Evolutionary conservation across 2,797 vertebrate genomes (phyloP), one percentile per base, ranked within the genome.

Genomic region (Phoebastria nigripes): DNA sequence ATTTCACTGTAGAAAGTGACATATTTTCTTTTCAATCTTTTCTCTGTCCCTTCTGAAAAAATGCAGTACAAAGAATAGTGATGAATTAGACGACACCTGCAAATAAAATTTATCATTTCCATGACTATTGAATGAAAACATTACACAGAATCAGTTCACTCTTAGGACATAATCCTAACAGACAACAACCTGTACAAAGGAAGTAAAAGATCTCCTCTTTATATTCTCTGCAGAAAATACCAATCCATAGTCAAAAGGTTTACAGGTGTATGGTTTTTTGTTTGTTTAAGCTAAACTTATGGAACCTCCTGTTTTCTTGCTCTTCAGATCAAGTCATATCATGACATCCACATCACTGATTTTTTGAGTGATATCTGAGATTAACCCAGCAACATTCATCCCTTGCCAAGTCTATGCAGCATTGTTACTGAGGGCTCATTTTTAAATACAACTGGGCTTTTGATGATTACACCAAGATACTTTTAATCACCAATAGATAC

Each of bases 251-350:
- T 15, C 31, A 89, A 52, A 28, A 93, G 5, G 3, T 33, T 52
- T 26, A 70, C 7, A 51, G 12, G 7, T 41, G 1, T 28, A 55
- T 17, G 1, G 0, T 2, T 6, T 52, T 71, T 46, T 62, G 8
- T 58, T 82, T 62, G 15, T 35, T 66, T 35, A 55, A 76, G 13
- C 8, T 80, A 51, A 77, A 58, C 31, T 63, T 47, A 61, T 0
- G 5, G 28, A 80, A 81, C 3, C 29, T 73, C 33, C 63, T 18
- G 21, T 22, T 58, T 54, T 70, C 49, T n/a, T 39, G 25, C 33
- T 51, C 19, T 82, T 65, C 26, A 51, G 22, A 44, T 33, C 21
- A 62, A 86, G n/a, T 13, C 3, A 5, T 62, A 78, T 15, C 5
- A 70, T 15, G 12, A 78, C 52, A 78, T 12, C 3, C 15, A 54